These are phyloP conservation scores for Serrognathus titanus DNA, from an alignment of 2,888 invertebrate species.

Conservation along the genomic window DNA sequence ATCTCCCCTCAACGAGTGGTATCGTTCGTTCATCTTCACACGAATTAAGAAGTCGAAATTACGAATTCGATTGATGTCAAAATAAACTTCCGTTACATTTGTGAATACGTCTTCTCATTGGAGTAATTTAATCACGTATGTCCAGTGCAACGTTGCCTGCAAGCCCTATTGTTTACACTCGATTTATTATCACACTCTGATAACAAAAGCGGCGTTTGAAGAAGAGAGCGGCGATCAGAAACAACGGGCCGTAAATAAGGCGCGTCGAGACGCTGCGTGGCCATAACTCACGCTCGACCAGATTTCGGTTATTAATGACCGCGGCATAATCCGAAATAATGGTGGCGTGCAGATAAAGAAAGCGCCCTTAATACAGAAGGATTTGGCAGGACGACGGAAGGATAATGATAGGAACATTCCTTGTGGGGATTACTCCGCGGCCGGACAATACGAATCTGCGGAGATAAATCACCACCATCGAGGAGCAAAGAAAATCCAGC, in stretches of 20 bases:
- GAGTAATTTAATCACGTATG: too few relatives aligned
- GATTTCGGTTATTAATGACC: conserved; percentile 28
- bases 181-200: conserved; percentile 11
- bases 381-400: conserved; percentile 17
- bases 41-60: too few relatives aligned
- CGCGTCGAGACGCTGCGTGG: conserved; percentile 22
- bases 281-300: conserved; percentile 27
- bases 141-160: too few relatives aligned
- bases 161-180: conserved; percentile 9
- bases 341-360: conserved; percentile 31
- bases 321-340: conserved; percentile 29
- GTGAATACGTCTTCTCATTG: too few relatives aligned
- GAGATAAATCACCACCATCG: background rate
- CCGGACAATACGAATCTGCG: background rate
- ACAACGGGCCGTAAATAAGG: conserved; percentile 26
- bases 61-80: too few relatives aligned
- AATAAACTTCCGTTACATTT: too few relatives aligned
- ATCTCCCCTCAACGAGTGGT: too few relatives aligned
- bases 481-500: too few relatives aligned
- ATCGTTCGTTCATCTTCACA: too few relatives aligned
- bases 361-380: conserved; percentile 29
- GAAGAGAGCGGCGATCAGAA: conserved; percentile 14
- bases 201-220: conserved; percentile 3
- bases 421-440: conserved; percentile 18
- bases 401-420: conserved; percentile 26